These are phyloP conservation scores for Amniataba percoides DNA, from an alignment of 2,797 vertebrate genomes.

Conservation along the genomic window DNA sequence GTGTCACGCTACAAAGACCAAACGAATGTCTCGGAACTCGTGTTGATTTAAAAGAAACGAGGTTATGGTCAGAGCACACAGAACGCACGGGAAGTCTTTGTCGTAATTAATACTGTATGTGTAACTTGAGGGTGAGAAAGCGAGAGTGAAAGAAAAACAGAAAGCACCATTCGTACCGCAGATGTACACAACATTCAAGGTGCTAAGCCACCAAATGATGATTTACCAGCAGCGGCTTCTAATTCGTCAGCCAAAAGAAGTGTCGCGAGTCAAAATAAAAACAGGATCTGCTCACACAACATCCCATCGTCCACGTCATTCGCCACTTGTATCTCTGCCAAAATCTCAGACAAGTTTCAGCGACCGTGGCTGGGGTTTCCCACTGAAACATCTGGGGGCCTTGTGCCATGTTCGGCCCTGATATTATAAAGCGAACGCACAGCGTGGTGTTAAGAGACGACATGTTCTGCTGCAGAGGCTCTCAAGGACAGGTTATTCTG, in stretches of 20 bases:
- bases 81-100: not conserved
- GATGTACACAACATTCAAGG: not conserved
- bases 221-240: not conserved
- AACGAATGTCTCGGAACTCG: not conserved
- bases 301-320: not conserved
- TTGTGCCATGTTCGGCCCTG: not conserved
- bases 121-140: not conserved
- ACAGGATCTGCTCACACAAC: not conserved
- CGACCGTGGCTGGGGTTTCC: not conserved
- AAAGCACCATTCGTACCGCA: not conserved
- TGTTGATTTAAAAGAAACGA: not conserved
- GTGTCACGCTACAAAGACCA: not conserved
- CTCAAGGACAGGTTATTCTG: slow-evolving; percentile 52
- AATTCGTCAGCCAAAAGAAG: not conserved
- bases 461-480: slow-evolving; percentile 57
- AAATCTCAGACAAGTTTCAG: not conserved
- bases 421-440: not conserved
- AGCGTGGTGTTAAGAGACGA: slow-evolving; percentile 13
- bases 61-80: not conserved
- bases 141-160: not conserved
- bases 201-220: not conserved
- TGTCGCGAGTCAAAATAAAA: not conserved
- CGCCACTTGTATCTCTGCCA: not conserved
- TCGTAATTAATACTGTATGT: not conserved
- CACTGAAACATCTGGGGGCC: too few relatives aligned